Evolutionary conservation across 2,888 invertebrate genomes (phyloP), one percentile per base, ranked within the genome.

Genomic region (Hemaris fuciformis): DNA sequence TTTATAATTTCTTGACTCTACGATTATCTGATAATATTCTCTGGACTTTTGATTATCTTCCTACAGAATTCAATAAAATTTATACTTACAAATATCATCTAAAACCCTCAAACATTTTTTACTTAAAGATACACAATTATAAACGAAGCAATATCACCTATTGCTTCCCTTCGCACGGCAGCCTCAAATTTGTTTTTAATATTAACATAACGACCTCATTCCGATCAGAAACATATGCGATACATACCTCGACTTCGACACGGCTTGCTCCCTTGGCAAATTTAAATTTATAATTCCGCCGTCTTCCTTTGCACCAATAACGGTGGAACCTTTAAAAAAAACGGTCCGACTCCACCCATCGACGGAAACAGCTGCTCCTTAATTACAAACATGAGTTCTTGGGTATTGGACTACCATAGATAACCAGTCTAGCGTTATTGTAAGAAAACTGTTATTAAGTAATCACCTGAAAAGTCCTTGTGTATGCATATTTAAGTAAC

Each of bases 281-380:
- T 91, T 92, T 90, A 87, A 91, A 89, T 88, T 89, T 88, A 85
- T 89, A 89, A 91, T 90, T 86, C 84, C 73, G 74, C 72, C 79
- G 73, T 80, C 82, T 84, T 80, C 79, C 80, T 83, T 81, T 75
- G 74, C 74, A 80, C 84, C 89, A 90, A 91, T 90, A 87, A 88
- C 86, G 83, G 83, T 76, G 79, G 84, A 81, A 85, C 83, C 82
- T 60, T 86, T 87, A 81, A 84, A 77, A 88, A 90, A 89, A 88
- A 88, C 84, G 67, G 66, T 61, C 62, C 63, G 76, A 79, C 89
- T 84, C 87, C 91, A 77, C 91, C 91, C 81, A 82, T 78, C 80
- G 76, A 79, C 89, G 92, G 92, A 92, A 91, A 81, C 92, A 92
- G 92, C 91, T 92, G 92, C 91, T 84, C 73, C 85, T 87, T 91